These are phyloP conservation scores for Dryobotodes eremita DNA, from an alignment of 2,888 invertebrate species.

Conservation along the genomic window DNA sequence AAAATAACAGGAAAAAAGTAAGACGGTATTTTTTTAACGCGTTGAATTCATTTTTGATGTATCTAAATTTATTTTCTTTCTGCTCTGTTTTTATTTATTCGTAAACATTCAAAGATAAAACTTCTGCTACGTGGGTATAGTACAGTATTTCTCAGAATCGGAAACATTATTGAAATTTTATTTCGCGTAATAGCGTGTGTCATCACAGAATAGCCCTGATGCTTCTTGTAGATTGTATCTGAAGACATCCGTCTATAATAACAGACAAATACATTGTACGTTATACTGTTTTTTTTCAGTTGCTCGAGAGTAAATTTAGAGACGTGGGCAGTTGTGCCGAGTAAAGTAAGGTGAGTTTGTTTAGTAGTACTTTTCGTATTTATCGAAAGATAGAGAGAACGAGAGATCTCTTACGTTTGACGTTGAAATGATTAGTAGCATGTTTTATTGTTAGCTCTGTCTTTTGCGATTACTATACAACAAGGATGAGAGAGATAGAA, in stretches of 20 bases:
- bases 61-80: not conserved
- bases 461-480: not conserved
- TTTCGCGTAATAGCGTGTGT: conserved; percentile 11
- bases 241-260: not conserved
- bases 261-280: conserved; percentile 1
- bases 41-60: not conserved
- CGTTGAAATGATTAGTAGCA: not conserved
- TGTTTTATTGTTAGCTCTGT: not conserved
- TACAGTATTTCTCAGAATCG: conserved; percentile 12
- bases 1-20: not conserved
- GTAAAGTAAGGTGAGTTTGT: conserved; percentile 42
- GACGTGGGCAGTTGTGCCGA: conserved; percentile 25
- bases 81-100: not conserved
- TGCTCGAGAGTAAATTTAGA: conserved; percentile 17
- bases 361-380: not conserved
- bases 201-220: not conserved
- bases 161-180: conserved; percentile 20
- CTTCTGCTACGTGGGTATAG: not conserved
- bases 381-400: not conserved
- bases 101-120: not conserved
- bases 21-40: not conserved
- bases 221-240: conserved; percentile 30
- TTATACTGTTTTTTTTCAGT: conserved; percentile 42
- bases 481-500: not conserved
- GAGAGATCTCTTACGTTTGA: not conserved